Evolutionary conservation across 2,888 invertebrate genomes (phyloP), one percentile per base, ranked within the genome.

Genomic region (Lochmaea capreae): DNA sequence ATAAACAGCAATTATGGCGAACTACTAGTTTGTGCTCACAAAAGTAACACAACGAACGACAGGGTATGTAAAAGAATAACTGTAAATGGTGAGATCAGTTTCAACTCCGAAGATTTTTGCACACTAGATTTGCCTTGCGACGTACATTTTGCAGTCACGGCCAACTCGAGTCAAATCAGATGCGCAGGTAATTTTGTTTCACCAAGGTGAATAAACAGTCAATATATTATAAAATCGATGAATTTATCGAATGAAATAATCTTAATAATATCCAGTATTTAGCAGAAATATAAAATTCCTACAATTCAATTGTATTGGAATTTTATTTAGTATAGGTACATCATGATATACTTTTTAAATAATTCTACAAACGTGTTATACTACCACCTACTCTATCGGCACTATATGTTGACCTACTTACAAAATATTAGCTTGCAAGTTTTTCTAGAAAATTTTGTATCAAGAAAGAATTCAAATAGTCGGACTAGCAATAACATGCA

Each of bases 31-130:
- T 87, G 87, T 70, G 83, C 79, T 61, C 82, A 79, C 73, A 79
- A 71, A 76, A 79, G 77, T 67, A 76, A 74, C 73, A 78, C 79
- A 65, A 75, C 77, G 77, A 78, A 79, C 70, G 81, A 83, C 22
- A 89, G 87, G 79, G 84, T 84, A 76, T 91, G 91, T 81, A 89
- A 89, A 82, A 86, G 85, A 1, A 81, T 90, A 72, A 83, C 83
- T 46, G 89, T 88, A 79, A 85, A 89, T 77, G 87, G 86, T 71
- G 81, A 85, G 62, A 85, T 88, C 77, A 84, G 82, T 42, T 90
- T 91, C 81, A 89, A 90, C 81, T 82, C 90, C 58, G 88, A 88
- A 9, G 88, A 89, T 68, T 89, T 89, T 80, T 92, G 92, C 77
- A 85, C 85, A 14, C 89, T 89, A 68, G 81, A 81, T 62, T 80